phyloP scores from a whole-genome alignment of 2,888 invertebrate species.

The Tipula vernalis region DNA sequence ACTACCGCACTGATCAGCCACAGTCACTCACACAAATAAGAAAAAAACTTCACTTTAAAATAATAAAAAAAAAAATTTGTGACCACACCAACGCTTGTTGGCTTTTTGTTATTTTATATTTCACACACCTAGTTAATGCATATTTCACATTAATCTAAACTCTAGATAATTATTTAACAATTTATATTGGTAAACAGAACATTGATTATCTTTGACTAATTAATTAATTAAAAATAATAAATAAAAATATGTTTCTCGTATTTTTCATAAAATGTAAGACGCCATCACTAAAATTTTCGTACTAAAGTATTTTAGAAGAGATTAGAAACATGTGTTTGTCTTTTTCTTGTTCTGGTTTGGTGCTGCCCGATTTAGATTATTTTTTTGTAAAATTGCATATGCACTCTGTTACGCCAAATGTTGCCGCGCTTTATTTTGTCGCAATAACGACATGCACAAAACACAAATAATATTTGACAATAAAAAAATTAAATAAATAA shows the following conservation, averaged over 20 bases:
- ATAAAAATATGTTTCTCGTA: background rate
- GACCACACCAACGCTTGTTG: background rate
- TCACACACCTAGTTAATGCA: background rate
- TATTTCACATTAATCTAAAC: background rate
- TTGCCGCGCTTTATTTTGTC: background rate
- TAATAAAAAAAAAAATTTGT: background rate
- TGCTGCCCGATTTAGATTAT: background rate
- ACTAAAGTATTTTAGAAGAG: background rate
- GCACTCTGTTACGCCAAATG: background rate
- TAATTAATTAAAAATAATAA: background rate
- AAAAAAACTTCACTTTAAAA: background rate
- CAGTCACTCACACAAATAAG: background rate
- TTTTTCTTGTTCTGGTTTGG: background rate
- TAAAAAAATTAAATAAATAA: no score
- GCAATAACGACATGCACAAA: background rate
- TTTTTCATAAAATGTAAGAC: background rate
- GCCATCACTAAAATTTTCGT: slow-evolving; percentile 4
- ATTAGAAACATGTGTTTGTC: background rate
- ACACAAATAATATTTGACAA: no score
- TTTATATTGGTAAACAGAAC: background rate
- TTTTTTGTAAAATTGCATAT: background rate
- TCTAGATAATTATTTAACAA: background rate
- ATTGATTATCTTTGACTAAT: background rate
- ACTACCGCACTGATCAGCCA: background rate
- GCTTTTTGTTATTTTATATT: background rate